These are phyloP conservation scores for Megaceryle maxima DNA, from an alignment of 2,113 vertebrate genomes.

Conservation along the genomic window DNA sequence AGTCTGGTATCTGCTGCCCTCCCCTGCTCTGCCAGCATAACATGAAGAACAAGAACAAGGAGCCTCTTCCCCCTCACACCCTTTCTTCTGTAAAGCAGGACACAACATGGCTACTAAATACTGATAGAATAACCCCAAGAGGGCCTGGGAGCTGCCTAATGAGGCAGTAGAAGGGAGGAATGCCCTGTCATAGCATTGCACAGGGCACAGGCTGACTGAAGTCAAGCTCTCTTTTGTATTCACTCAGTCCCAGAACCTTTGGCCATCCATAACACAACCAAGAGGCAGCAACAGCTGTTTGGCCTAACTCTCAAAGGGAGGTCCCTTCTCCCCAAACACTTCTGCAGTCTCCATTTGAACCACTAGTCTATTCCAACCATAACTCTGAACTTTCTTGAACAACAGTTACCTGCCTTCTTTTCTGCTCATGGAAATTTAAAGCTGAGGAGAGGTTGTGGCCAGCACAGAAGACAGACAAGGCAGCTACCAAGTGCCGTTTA, in stretches of 20 bases:
- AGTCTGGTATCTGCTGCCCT: background rate
- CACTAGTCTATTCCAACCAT: background rate
- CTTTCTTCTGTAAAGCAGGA: background rate
- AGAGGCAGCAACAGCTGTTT: background rate
- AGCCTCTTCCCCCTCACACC: background rate
- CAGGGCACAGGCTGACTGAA: background rate
- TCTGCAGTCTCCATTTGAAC: no score
- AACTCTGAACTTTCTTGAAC: background rate
- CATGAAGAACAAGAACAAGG: fast-evolving
- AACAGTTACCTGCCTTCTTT: background rate
- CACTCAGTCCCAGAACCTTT: background rate
- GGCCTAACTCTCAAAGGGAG: background rate
- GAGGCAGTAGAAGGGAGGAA: background rate
- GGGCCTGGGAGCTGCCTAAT: background rate
- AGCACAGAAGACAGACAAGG: background rate
- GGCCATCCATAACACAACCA: background rate
- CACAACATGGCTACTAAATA: background rate
- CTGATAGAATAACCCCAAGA: background rate
- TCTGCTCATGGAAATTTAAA: background rate
- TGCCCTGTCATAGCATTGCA: background rate
- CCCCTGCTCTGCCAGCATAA: background rate
- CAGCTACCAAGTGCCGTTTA: background rate
- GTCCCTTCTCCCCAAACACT: background rate
- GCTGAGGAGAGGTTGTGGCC: background rate
- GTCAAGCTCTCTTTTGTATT: background rate